Evolutionary conservation across 2,113 vertebrate species (phyloP), one percentile per base, ranked within the genome.

Genomic region (Notarius quadriscutis): DNA sequence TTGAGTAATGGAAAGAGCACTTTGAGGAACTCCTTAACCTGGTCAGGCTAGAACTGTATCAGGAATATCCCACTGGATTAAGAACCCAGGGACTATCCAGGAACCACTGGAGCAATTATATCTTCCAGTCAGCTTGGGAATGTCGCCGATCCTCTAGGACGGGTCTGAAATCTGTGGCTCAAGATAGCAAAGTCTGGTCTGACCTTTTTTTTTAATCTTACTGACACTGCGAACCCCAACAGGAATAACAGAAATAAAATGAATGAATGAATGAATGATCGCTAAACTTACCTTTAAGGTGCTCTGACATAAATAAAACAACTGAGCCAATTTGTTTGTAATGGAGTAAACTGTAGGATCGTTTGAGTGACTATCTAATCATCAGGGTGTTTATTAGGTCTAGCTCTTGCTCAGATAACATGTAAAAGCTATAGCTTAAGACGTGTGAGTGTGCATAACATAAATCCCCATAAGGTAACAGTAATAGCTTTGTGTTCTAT

Each of bases 381-480:
- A 79, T 17, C 18, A 79, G 41, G 9, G 41, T 34, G n/a, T 86
- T 75, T 20, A 79, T n/a, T 22, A 75, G 34, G 15, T 15, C 3
- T 57, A 41, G 50, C 57, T 78, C 58, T 20, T 86, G 17, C 11
- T 80, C 18, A 9, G 11, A 80, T 27, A 85, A 41, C 9, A 3
- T 83, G 51, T 30, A 71, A 85, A 51, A 18, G 48, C 63, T 30
- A 15, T 17, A 79, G 15, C 51, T 25, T 27, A 25, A 50, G 20
- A 75, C 14, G n/a, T 55, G n/a, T 4, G 12, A 15, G 34, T n/a
- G 57, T 17, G 17, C 4, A 15, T 55, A 86, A 48, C 63, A 81
- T 60, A 60, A 58, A 71, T 25, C n/a, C 34, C 60, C 75, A 69
- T 62, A 69, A 86, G 85, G 17, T 80, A 80, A 80, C 27, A 10